Conservation (phyloP, 2,113 vertebrate genomes). For the Platycercus adscitus region DNA sequence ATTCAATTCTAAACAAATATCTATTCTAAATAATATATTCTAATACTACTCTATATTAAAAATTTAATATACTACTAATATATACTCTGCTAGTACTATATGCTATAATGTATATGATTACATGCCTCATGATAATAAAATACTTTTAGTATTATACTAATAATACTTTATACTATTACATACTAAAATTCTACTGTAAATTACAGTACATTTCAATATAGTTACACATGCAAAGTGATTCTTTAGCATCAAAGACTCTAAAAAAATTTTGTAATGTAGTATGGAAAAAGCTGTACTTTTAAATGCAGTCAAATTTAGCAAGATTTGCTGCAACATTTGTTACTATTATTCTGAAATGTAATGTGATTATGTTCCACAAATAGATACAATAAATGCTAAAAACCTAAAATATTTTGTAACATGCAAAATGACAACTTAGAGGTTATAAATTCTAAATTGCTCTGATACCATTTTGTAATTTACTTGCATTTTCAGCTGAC, state of each 20-base stretch:
- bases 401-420: background rate
- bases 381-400: background rate
- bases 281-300: background rate
- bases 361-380: background rate
- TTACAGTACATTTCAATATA: background rate
- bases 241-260: background rate
- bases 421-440: background rate
- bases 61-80: background rate
- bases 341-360: background rate
- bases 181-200: background rate
- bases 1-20: background rate
- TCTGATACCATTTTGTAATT: background rate
- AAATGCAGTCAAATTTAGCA: background rate
- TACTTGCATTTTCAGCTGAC: constrained; percentile 18
- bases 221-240: background rate
- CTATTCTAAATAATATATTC: background rate
- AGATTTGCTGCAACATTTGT: background rate
- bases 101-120: background rate
- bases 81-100: background rate
- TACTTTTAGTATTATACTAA: background rate
- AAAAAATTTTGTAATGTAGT: background rate
- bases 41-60: background rate
- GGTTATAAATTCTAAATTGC: background rate
- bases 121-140: background rate
- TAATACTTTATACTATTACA: background rate